Base-by-base conservation (phyloP, 2,113 vertebrate species). In the Grammomys surdaster region DNA sequence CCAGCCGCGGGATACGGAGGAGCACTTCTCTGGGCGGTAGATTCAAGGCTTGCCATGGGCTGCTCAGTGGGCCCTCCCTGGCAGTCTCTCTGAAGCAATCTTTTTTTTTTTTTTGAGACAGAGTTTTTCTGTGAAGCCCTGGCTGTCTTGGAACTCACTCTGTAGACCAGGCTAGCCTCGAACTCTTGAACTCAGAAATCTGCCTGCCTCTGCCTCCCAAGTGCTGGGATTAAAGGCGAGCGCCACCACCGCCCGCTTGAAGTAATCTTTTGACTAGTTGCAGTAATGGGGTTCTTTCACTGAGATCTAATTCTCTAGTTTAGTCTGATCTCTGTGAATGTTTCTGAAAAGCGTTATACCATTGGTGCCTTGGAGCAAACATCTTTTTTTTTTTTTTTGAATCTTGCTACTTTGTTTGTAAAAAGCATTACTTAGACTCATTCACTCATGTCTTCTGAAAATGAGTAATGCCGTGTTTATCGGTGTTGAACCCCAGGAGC, bases 301-400 rank as follows among this genome's bases (percentile, higher is more conserved):
- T 82, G 88, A 93, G 93, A 91, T 91, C 90, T 89, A 81, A 97
- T 96, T 88, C 43, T 77, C 43, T 67, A 91, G 89, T 88, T 96
- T n/a, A 88, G 82, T 95, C 96, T 97, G 28, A 96, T 48, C 28
- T 36, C 88, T 93, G 16, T 93, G 96, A 69, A 33, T 87, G 98
- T 98, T 98, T 95, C 70, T n/a, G 81, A 91, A 97, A 97, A 98
- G 76, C 96, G 94, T 97, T 97, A 92, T 46, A 96, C 67, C 86
- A 96, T 97, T n/a, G 88, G 98, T 98, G 98, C 99, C 98, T 99
- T 98, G 89, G 85, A 94, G 90, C 91, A 93, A 92, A 75, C 67
- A 7, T 28, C 54, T 24, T 96, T 80, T 78, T 73, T 96, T 84
- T 82, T 8, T n/a, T n/a, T n/a, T n/a, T n/a, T n/a, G 73, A 91